These are phyloP conservation scores for Tragopan temminckii DNA, from an alignment of 2,797 vertebrate genomes.

Conservation along the genomic window DNA sequence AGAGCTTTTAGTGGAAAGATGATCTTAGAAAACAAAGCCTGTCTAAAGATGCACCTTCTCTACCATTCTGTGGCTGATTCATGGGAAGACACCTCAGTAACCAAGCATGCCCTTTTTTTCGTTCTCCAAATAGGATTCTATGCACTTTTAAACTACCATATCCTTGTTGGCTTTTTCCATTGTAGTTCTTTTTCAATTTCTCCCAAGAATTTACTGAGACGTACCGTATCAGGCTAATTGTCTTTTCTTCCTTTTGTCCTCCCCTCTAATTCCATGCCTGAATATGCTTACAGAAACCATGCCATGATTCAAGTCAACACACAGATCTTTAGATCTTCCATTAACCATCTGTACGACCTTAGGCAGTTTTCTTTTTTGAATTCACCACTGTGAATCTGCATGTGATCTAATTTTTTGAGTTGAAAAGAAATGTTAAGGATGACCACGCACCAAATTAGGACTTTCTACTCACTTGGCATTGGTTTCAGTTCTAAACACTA, in stretches of 20 bases:
- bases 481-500: not conserved
- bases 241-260: conserved; percentile 1
- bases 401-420: not conserved
- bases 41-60: not conserved
- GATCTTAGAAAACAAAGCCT: not conserved
- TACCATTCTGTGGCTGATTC: not conserved
- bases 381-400: not conserved
- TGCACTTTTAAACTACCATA: not conserved
- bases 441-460: not conserved
- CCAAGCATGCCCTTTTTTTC: not conserved
- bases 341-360: not conserved
- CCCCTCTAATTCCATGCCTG: not conserved
- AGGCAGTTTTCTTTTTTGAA: not conserved
- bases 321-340: not conserved
- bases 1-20: not conserved
- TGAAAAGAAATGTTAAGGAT: not conserved
- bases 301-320: not conserved
- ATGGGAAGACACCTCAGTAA: not conserved
- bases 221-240: not conserved
- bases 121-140: not conserved
- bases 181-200: not conserved
- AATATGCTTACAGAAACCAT: not conserved
- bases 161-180: not conserved
- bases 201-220: not conserved
- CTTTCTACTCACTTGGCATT: not conserved